Evolutionary conservation across 1,140 invertebrate species (phyloP).

Genomic region (Bombus impatiens): DNA sequence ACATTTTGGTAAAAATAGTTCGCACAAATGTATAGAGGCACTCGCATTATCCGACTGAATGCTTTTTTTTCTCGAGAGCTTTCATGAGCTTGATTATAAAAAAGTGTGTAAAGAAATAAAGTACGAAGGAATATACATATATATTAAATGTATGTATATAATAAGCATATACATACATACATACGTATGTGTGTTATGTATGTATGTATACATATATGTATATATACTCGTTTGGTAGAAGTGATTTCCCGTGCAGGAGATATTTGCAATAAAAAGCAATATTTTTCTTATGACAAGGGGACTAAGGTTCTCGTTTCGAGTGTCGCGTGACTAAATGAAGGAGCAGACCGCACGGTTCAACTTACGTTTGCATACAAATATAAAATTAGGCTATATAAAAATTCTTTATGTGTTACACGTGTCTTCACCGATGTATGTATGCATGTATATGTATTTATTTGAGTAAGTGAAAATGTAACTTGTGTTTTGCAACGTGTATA

Average conservation of each 20-base stretch:
- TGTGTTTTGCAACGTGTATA: slow-evolving; percentile 12
- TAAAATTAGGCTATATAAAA: slow-evolving; percentile 80
- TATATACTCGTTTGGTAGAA: slow-evolving; percentile 26
- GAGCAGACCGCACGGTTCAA: slow-evolving; percentile 54
- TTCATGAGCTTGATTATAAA: neutral
- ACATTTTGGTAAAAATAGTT: neutral
- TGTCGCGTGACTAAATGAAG: slow-evolving; percentile 42
- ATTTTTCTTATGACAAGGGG: slow-evolving; percentile 6
- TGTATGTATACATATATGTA: neutral
- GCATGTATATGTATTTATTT: slow-evolving; percentile 8
- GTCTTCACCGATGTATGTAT: slow-evolving; percentile 48
- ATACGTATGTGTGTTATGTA: neutral
- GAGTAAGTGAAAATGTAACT: slow-evolving; percentile 18
- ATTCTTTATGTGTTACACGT: slow-evolving; percentile 54
- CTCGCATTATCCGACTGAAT: slow-evolving; percentile 20
- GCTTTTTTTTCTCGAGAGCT: neutral
- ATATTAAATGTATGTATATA: neutral
- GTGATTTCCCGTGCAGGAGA: slow-evolving; percentile 38
- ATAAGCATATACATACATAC: neutral
- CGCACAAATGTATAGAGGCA: neutral
- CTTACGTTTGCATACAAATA: slow-evolving; percentile 73
- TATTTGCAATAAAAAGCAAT: slow-evolving; percentile 41
- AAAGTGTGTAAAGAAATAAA: slow-evolving; percentile 21
- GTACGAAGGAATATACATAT: neutral
- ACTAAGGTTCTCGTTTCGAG: slow-evolving; percentile 9